Evolutionary conservation across 2,888 invertebrate genomes (phyloP).

Genomic region (Mechanitis messenoides): DNA sequence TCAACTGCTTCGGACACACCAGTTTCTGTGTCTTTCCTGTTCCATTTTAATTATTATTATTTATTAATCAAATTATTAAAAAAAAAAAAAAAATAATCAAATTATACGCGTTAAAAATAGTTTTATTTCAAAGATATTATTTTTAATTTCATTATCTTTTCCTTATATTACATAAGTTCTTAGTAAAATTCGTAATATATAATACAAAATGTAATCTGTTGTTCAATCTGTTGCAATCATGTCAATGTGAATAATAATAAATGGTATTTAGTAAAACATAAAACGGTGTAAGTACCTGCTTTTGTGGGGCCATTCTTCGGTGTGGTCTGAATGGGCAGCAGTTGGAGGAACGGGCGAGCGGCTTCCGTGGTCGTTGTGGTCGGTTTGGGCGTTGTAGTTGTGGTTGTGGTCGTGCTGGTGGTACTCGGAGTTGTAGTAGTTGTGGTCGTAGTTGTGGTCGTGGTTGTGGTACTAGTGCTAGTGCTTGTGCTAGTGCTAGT

Average conservation of each 20-base stretch:
- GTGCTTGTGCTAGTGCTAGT: conserved; percentile 49
- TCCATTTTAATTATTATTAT: no score
- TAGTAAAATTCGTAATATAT: background rate
- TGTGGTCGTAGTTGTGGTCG: conserved; percentile 57
- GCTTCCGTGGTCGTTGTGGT: conserved; percentile 46
- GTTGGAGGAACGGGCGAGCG: conserved; percentile 60
- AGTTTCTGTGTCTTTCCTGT: conserved; percentile 60
- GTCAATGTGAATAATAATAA: background rate
- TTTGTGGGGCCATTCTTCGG: conserved; percentile 44
- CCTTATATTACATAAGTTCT: no score
- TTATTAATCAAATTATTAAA: no score
- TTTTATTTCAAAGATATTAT: no score
- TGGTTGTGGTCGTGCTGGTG: conserved; percentile 53
- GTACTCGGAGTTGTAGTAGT: conserved; percentile 62
- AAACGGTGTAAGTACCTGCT: conserved; percentile 41
- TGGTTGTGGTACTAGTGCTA: conserved; percentile 49
- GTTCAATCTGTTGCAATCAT: background rate
- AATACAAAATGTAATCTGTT: no score
- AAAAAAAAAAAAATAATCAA: no score
- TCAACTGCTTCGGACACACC: conserved; percentile 63
- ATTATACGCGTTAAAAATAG: no score
- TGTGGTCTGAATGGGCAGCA: conserved; percentile 60
- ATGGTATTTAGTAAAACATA: background rate
- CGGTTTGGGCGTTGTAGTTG: conserved; percentile 45
- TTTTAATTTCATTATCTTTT: no score